Conservation (phyloP, 1,140 invertebrate genomes). For the Caerostris darwini region DNA sequence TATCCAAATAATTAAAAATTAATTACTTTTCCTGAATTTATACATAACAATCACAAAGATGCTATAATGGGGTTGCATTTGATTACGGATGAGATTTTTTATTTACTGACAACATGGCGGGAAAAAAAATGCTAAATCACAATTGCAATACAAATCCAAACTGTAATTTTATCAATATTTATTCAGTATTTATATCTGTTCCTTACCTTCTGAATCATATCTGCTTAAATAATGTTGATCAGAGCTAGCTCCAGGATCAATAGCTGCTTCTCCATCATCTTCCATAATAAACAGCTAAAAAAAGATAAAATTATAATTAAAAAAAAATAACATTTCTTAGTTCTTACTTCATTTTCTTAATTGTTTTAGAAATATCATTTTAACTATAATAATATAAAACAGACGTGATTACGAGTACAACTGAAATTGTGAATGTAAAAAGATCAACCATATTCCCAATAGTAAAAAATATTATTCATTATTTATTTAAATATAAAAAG, state of each 20-base stretch:
- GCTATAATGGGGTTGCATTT: neutral
- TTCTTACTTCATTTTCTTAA: neutral
- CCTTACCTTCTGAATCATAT: conserved; percentile 64
- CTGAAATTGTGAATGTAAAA: too few species aligned
- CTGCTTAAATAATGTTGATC: neutral
- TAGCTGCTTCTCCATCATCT: conserved; percentile 57
- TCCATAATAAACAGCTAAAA: conserved; percentile 53
- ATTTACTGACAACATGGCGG: neutral
- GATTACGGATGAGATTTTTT: neutral
- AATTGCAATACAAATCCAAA: too few species aligned
- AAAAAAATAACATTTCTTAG: neutral
- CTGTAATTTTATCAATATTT: neutral
- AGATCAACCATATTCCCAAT: too few species aligned
- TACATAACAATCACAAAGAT: neutral
- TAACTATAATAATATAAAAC: neutral
- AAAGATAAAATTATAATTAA: neutral
- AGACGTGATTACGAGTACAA: neutral
- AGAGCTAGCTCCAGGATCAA: conserved; percentile 46
- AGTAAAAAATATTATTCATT: too few species aligned
- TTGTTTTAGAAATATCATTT: neutral
- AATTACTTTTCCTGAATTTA: neutral
- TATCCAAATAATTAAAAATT: too few species aligned
- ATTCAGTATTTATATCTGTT: neutral
- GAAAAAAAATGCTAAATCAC: neutral
- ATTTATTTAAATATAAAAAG: too few species aligned